Evolutionary conservation across 2,113 vertebrate genomes (phyloP), one percentile per base, ranked within the genome.

Genomic region (Eudyptes chrysolophus): DNA sequence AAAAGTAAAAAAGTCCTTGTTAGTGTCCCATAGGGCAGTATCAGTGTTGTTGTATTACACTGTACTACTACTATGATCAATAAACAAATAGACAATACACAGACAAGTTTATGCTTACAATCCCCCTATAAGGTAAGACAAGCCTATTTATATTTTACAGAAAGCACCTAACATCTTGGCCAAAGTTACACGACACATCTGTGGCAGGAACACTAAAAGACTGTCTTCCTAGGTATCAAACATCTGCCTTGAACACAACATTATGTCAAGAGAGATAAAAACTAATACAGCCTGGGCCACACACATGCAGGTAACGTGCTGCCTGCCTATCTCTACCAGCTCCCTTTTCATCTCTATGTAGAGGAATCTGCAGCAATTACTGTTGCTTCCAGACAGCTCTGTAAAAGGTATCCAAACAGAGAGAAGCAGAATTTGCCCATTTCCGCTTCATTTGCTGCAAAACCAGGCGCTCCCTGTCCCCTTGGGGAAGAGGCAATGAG

Each of bases 401-500:
- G 82, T 52, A 76, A 93, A 93, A 91, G 65, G 77, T 82, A 91
- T 30, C 69, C 61, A 75, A 81, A 96, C 24, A 87, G 42, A 80
- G 46, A 72, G 38, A 84, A 92, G 38, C 34, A 87, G 44, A 82
- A 91, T 79, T 75, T 65, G 42, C 57, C 77, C 57, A 17, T 84
- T 93, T 95, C 92, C 83, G 78, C 74, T 92, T 92, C 44, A 64
- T 92, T 55, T 84, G 70, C 65, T 72, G 62, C 48, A 85, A 96
- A 95, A 61, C 17, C 97, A 95, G 69, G 80, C 0, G 4, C 36
- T 77, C 52, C 65, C 75, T 44, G n/a, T 69, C 61, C 74, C 65
- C 62, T 8, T 70, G 54, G 34, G 87, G 82, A 86, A 92, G 69
- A n/a, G 30, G 36, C 27, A 79, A 65, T 36, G 18, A 90, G 72